Evolutionary conservation across 2,113 vertebrate species (phyloP).

Genomic region (Lophochroa leadbeateri): DNA sequence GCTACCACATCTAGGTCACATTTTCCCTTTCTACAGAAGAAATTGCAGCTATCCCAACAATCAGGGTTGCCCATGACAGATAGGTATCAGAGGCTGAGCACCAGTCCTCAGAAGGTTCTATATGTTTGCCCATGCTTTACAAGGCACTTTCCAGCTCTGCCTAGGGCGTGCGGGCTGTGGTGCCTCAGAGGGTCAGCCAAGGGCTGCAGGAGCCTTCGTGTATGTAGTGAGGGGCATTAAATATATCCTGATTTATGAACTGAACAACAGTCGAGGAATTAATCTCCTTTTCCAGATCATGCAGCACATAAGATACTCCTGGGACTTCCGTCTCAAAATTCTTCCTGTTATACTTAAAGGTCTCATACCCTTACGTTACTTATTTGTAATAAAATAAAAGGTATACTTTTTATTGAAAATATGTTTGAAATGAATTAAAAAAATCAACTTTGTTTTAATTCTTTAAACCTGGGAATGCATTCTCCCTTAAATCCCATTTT

Average conservation of each 20-base stretch:
- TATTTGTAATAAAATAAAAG: neutral
- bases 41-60: neutral
- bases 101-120: rapidly evolving
- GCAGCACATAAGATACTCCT: neutral
- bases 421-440: neutral
- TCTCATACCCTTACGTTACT: neutral
- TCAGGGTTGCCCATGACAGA: rapidly evolving
- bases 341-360: neutral
- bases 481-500: neutral
- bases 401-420: neutral
- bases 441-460: neutral
- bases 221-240: neutral
- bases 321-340: neutral
- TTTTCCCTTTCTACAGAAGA: neutral
- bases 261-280: neutral
- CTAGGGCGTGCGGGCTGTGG: rapidly evolving
- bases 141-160: neutral
- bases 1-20: rapidly evolving
- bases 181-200: rapidly evolving
- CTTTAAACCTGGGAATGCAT: neutral
- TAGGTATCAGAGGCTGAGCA: neutral
- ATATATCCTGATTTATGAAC: neutral
- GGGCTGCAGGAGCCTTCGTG: rapidly evolving
- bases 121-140: rapidly evolving
- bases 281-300: neutral